phyloP scores from a whole-genome alignment of 2,113 vertebrate species.

The Pituophis catenifer region DNA sequence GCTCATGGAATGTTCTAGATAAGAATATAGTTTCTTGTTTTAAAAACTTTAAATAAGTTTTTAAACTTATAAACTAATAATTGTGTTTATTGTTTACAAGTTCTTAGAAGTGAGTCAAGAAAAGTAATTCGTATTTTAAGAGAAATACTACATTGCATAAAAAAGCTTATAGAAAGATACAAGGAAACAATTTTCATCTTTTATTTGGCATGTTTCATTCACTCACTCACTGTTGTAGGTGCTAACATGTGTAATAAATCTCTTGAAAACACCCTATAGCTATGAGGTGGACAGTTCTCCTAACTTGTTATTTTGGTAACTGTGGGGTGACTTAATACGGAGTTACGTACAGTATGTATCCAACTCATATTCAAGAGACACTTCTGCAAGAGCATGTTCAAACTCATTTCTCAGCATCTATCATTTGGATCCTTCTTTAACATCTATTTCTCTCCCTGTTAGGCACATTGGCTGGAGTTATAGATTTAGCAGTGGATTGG shows the following conservation, averaged over 20 bases:
- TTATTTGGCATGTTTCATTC: not conserved
- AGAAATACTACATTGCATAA: constrained; percentile 2
- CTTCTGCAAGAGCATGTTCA: not conserved
- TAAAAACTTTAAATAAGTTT: not conserved
- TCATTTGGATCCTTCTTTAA: not conserved
- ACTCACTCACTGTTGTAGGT: not conserved
- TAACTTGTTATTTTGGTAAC: not conserved
- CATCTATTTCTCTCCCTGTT: constrained; percentile 25
- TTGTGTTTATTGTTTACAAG: not conserved
- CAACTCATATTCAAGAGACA: not conserved
- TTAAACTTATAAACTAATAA: not conserved
- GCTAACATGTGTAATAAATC: not conserved
- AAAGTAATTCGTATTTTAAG: not conserved
- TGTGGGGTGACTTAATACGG: not conserved
- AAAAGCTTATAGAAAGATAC: not conserved
- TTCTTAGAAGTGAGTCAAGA: not conserved
- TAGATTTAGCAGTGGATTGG: constrained; percentile 97
- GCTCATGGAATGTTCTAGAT: not conserved
- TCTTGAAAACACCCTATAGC: not conserved
- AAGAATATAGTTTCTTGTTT: not conserved
- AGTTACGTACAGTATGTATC: not conserved
- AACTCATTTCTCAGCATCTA: not conserved
- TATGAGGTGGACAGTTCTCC: not conserved
- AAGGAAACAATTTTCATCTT: not conserved
- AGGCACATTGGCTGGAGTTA: constrained; percentile 95